Evolutionary conservation across 92 coral and sea anemone genomes (phyloP).

Genomic region (Paragorgia papillata): DNA sequence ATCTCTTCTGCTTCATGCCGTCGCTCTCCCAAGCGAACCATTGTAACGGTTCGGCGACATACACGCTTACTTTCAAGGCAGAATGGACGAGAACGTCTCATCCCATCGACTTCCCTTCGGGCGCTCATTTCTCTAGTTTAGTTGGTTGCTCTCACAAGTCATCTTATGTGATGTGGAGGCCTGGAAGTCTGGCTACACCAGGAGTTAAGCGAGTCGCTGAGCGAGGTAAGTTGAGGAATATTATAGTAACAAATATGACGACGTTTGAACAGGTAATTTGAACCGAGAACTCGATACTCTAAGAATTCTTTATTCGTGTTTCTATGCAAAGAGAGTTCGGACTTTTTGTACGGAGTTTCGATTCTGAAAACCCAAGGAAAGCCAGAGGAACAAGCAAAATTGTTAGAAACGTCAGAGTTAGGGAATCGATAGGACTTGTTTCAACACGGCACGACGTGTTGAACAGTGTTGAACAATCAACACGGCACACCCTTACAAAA

Average conservation of each 20-base stretch:
- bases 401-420: too few species aligned
- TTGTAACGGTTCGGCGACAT: conserved; percentile 34
- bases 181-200: conserved; percentile 20
- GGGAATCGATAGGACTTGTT: too few species aligned
- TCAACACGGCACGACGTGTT: too few species aligned
- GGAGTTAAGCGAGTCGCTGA: conserved; percentile 39
- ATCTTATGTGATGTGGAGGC: conserved; percentile 41
- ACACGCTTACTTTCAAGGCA: conserved; percentile 28
- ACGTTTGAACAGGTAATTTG: not conserved
- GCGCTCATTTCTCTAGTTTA: conserved; percentile 32
- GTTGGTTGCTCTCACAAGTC: conserved; percentile 41
- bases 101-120: conserved; percentile 16
- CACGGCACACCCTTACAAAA: too few species aligned
- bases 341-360: too few species aligned
- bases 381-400: too few species aligned
- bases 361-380: too few species aligned
- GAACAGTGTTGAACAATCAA: too few species aligned
- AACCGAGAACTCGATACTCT: too few species aligned
- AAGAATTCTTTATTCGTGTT: too few species aligned
- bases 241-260: not conserved
- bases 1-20: too few species aligned
- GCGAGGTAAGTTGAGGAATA: conserved; percentile 6
- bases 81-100: conserved; percentile 35
- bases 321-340: too few species aligned
- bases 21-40: not conserved